A percentile compares a stretch with the other conserved stretches of the same genome.
phyloP scores from a whole-genome alignment of 2,113 vertebrate genomes.

The Siniperca chuatsi region DNA sequence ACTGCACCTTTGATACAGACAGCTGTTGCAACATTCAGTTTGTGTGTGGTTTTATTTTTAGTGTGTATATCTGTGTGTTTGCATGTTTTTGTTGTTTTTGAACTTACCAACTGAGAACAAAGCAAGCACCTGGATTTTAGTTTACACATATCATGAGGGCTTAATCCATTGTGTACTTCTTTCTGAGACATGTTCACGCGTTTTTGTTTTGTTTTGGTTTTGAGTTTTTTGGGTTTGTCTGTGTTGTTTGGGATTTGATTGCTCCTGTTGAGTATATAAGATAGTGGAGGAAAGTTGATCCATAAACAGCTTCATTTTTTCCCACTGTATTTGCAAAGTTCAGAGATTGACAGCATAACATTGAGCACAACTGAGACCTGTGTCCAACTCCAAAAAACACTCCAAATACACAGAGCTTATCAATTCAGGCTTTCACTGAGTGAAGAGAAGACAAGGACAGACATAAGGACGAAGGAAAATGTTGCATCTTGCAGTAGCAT shows the following conservation, averaged over 20 bases:
- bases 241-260: constrained; percentile 32
- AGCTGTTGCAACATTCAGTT: not conserved
- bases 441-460: constrained; percentile 14
- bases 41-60: not conserved
- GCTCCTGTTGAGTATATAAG: not conserved
- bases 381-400: not conserved
- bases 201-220: no score
- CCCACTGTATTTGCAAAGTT: not conserved
- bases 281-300: not conserved
- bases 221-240: not conserved
- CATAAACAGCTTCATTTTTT: not conserved
- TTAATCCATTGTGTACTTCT: constrained; percentile 38
- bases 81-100: constrained; percentile 14
- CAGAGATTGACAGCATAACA: constrained; percentile 19
- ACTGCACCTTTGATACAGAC: not conserved
- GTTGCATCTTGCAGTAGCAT: constrained; percentile 15
- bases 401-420: constrained; percentile 25
- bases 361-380: not conserved
- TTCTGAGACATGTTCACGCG: not conserved
- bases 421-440: not conserved
- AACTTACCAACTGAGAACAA: constrained; percentile 34
- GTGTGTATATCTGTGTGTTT: not conserved
- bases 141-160: not conserved
- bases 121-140: constrained; percentile 30
- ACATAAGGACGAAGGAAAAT: constrained; percentile 15